Conservation (phyloP, 2,113 vertebrate species). For the Corythornis cristatus region DNA sequence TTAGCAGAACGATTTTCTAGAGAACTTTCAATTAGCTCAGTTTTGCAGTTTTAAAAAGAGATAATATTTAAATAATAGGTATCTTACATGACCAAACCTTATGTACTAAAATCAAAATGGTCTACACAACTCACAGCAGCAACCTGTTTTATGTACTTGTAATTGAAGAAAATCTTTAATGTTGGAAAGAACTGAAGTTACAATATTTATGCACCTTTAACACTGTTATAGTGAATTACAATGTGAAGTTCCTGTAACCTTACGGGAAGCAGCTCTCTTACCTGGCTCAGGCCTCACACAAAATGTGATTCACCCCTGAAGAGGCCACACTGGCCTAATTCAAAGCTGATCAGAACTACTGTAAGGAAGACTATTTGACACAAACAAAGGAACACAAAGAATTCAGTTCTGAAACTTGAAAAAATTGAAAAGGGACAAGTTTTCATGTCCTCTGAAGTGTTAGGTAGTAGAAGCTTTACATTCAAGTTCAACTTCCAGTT, state of each 20-base stretch:
- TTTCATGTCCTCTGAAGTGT: not conserved
- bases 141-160: not conserved
- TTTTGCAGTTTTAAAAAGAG: not conserved
- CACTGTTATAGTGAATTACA: not conserved
- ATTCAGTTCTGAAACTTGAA: not conserved
- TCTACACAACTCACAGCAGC: not conserved
- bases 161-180: not conserved
- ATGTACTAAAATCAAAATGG: not conserved
- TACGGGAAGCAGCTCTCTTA: not conserved
- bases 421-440: not conserved
- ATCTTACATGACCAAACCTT: not conserved
- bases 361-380: not conserved
- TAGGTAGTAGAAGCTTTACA: slow-evolving; percentile 27
- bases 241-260: not conserved
- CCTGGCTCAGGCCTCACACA: not conserved
- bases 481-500: slow-evolving; percentile 24
- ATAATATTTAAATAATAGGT: not conserved
- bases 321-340: not conserved
- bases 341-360: not conserved
- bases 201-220: not conserved
- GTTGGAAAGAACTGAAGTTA: not conserved
- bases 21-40: not conserved
- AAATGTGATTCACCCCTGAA: not conserved
- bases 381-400: not conserved
- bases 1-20: not conserved